Percentiles rank a stretch among this genome's conserved stretches.
phyloP scores from a whole-genome alignment of 1,140 invertebrate species.

The Danaus plexippus region DNA sequence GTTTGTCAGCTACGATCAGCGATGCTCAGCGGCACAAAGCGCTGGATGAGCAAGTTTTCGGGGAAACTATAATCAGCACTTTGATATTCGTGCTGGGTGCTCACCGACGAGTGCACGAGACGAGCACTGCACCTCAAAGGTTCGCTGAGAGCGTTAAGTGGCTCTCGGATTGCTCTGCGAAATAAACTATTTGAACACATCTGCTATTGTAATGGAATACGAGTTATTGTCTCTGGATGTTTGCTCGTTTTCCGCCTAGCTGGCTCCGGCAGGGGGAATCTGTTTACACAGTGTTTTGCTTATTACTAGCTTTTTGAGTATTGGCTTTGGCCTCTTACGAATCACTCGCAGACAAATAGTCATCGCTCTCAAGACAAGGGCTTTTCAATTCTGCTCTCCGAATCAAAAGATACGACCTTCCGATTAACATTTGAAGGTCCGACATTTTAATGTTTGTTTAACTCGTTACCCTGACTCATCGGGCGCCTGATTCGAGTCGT shows the following conservation, averaged over 20 bases:
- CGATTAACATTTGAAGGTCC: no score
- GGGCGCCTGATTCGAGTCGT: no score
- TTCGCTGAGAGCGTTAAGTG: slow-evolving; percentile 12
- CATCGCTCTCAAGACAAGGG: neutral
- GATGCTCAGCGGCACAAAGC: no score
- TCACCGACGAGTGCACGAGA: slow-evolving; percentile 8
- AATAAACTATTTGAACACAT: slow-evolving; percentile 23
- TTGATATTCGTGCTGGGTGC: slow-evolving; percentile 15
- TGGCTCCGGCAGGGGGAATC: slow-evolving; percentile 11
- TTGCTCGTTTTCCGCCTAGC: slow-evolving; percentile 11
- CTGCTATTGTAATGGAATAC: slow-evolving; percentile 23
- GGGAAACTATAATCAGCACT: slow-evolving; percentile 18
- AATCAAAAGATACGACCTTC: slow-evolving; percentile 13
- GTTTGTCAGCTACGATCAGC: no score
- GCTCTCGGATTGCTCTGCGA: slow-evolving; percentile 16
- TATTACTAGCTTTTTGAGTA: slow-evolving; percentile 25
- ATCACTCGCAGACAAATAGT: slow-evolving; percentile 2
- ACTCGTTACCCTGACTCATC: no score
- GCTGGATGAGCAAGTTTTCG: slow-evolving; percentile 16
- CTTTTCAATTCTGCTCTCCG: slow-evolving; percentile 9
- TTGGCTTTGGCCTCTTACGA: slow-evolving; percentile 14
- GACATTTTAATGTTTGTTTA: no score
- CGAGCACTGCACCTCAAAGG: neutral
- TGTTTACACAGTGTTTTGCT: slow-evolving; percentile 28
- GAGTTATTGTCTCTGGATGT: slow-evolving; percentile 16